Evolutionary conservation across 2,797 vertebrate genomes (phyloP), one percentile per base, ranked within the genome.

Genomic region (Forpus xanthops): DNA sequence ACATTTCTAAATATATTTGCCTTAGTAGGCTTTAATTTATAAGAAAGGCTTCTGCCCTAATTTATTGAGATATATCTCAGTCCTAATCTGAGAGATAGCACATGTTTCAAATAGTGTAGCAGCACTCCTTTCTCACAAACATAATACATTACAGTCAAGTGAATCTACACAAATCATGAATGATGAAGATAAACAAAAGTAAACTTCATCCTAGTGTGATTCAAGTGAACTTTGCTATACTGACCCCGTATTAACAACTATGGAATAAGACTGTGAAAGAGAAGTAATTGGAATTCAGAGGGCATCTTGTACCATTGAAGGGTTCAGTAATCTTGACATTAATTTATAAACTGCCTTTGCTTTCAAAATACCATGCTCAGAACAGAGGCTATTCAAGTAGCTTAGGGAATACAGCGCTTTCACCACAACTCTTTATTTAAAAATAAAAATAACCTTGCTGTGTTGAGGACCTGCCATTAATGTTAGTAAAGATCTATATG

Each of bases 321-420:
- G 47, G 75, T 89, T 95, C 91, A 89, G 42, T 82, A 81, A 82
- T 78, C 60, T 73, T 83, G 67, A 8, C 56, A 80, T 89, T 83
- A 85, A 89, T 91, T 89, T 87, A 83, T 76, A 85, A 85, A 87
- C 85, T 87, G 55, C 21, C 79, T 95, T 94, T 91, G 27, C 75
- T 89, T 96, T 89, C 82, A 89, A 92, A 91, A 95, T 85, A 67
- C 55, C 19, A 50, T 55, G 19, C n/a, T 91, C 25, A 85, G 55
- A 72, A 90, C 30, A 90, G 31, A 85, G 37, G 61, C 62, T 87
- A 65, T 65, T 92, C 61, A 89, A 71, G 72, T 35, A 84, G 60
- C 42, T 83, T 44, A 82, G 67, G 75, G 55, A 89, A 91, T 89
- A 76, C 13, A 35, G 17, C 60, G 42, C 55, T 37, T 91, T 83